phyloP scores from a whole-genome alignment of 1,140 invertebrate species.

The Melitaea cinxia region DNA sequence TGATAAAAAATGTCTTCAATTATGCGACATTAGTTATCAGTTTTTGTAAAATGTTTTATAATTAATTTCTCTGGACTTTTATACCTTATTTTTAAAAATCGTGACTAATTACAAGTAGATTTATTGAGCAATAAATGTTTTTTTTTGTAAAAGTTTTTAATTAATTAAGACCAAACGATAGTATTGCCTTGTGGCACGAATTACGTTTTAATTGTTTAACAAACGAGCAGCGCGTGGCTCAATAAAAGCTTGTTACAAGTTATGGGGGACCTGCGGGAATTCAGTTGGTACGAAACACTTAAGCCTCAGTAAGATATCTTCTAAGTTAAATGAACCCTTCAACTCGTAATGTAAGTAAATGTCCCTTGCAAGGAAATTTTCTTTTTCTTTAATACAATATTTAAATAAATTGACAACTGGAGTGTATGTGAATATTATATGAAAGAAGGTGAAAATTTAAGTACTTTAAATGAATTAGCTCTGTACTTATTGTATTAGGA shows the following conservation, averaged over 20 bases:
- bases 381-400: too few relatives aligned
- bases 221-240: constrained; percentile 39
- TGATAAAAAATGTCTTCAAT: too few relatives aligned
- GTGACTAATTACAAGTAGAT: too few relatives aligned
- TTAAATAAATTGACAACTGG: too few relatives aligned
- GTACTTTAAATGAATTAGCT: too few relatives aligned
- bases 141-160: constrained; percentile 20
- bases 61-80: too few relatives aligned
- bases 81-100: too few relatives aligned
- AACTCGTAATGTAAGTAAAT: background rate
- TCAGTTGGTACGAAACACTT: background rate
- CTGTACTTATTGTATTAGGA: too few relatives aligned
- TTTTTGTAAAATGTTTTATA: too few relatives aligned
- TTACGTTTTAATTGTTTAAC: constrained; percentile 51
- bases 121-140: background rate
- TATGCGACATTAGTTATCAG: too few relatives aligned
- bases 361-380: background rate
- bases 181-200: constrained; percentile 42
- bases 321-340: background rate
- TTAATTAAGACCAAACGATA: constrained; percentile 27
- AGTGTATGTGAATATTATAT: too few relatives aligned
- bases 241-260: constrained; percentile 50
- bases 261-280: constrained; percentile 31
- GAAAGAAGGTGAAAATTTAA: too few relatives aligned
- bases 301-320: background rate